A percentile compares a stretch with the other conserved stretches of the same genome.
These are phyloP conservation scores for Cetoscarus ocellatus DNA, from an alignment of 2,797 vertebrate species.

Conservation along the genomic window DNA sequence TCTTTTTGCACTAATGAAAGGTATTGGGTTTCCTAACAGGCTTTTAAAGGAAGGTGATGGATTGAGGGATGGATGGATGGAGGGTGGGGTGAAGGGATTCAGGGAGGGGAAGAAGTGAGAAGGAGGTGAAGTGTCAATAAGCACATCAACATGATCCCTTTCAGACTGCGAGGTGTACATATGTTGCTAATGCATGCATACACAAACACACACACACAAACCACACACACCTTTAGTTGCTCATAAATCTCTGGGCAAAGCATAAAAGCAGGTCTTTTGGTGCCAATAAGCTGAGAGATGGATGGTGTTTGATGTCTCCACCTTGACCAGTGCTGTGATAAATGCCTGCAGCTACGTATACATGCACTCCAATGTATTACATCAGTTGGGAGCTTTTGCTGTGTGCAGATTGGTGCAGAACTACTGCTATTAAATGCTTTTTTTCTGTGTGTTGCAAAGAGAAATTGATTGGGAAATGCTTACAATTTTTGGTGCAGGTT, in stretches of 20 bases:
- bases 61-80: constrained; percentile 72
- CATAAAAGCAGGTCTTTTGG: constrained; percentile 76
- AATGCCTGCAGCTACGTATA: constrained; percentile 63
- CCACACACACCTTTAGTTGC: constrained; percentile 44
- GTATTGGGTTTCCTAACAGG: constrained; percentile 83
- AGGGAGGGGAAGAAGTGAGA: constrained; percentile 48
- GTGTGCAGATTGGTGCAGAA: constrained; percentile 54
- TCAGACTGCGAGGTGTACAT: constrained; percentile 60
- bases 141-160: constrained; percentile 72
- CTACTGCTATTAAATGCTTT: constrained; percentile 41
- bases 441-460: constrained; percentile 31
- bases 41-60: constrained; percentile 82
- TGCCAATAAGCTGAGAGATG: constrained; percentile 78
- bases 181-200: constrained; percentile 67
- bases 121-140: constrained; percentile 79
- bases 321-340: constrained; percentile 76
- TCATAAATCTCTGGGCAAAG: constrained; percentile 76
- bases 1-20: constrained; percentile 83
- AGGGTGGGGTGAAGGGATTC: constrained; percentile 52
- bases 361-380: constrained; percentile 68
- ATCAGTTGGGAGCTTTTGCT: constrained; percentile 57
- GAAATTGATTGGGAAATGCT: constrained; percentile 45
- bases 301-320: constrained; percentile 77
- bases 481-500: constrained; percentile 30
- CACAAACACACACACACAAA: constrained; percentile 29